Evolutionary conservation across 2,797 vertebrate genomes (phyloP).

Genomic region (Argentina silus): DNA sequence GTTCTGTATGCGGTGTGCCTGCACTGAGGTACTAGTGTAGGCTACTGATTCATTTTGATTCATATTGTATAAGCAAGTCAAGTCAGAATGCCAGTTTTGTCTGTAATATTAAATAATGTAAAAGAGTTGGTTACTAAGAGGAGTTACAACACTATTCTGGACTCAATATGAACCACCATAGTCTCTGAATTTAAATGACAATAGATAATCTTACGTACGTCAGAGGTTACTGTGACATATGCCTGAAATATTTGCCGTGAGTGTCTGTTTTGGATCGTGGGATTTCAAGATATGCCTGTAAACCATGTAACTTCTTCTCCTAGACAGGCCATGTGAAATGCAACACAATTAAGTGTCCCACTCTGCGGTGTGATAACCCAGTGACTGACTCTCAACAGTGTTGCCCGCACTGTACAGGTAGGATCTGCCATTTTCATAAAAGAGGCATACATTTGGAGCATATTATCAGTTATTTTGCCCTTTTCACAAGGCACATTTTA

Average conservation of each 20-base stretch:
- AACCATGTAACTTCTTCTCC: constrained; percentile 27
- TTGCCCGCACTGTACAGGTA: constrained; percentile 90
- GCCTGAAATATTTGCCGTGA: neutral
- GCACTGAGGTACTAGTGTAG: constrained; percentile 81
- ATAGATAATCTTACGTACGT: too few relatives aligned
- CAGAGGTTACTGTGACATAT: neutral
- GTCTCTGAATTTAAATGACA: too few relatives aligned
- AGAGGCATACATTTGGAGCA: neutral
- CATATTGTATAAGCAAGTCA: neutral
- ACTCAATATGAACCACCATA: too few relatives aligned
- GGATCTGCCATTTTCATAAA: neutral
- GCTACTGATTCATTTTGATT: neutral
- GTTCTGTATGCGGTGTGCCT: constrained; percentile 92
- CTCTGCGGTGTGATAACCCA: constrained; percentile 83
- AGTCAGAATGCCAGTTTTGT: neutral
- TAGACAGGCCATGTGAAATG: constrained; percentile 86
- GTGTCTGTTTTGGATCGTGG: constrained; percentile 6
- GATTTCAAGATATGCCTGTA: constrained; percentile 31
- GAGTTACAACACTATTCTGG: too few relatives aligned
- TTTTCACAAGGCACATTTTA: neutral
- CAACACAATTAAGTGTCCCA: constrained; percentile 88
- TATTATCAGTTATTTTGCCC: neutral
- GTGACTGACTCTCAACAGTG: constrained; percentile 88
- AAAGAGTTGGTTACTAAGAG: too few relatives aligned
- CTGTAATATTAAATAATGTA: neutral